Base-by-base conservation (phyloP, 1,140 invertebrate species). In the Nymphalis io region DNA sequence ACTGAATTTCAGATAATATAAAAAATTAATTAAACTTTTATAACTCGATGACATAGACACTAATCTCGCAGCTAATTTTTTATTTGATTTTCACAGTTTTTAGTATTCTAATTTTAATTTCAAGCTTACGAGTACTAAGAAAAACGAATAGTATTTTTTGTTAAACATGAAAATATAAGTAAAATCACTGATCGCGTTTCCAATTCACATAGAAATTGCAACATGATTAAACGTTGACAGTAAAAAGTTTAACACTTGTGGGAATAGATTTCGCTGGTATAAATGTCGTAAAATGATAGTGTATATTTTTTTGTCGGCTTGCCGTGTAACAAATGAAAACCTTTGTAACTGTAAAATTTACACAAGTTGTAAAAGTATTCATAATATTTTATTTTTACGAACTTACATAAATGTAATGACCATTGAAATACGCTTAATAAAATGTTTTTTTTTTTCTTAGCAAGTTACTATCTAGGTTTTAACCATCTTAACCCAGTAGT, bases 131-230 rank as follows among this genome's bases (percentile, higher is more conserved):
- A n/a, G n/a, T n/a, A 8, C 10, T 33, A 33, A 33, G 1, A 8
- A 33, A 33, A 33, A 33, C 27, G 27, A 33, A 33, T 8, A 33
- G 10, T 33, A 5, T 6, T 33, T 33, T 0, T 33, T 33, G 10
- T 33, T 0, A 8, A 3, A 33, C 27, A 33, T 33, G 5, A 16
- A 46, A 46, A 18, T 8, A 53, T 23, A 21, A 53, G 48, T 12
- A 53, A 53, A 53, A 23, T 46, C 15, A 16, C 18, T 11, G 48
- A 53, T 53, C 48, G 48, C 18, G 10, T 53, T 53, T 53, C 48
- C 18, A 53, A 53, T 63, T 70, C 68, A 59, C 68, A 70, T 58
- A 70, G 68, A 48, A 64, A 70, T 70, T 64, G 68, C 68, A 38
- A 60, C 66, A 70, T 33, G 27, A 64, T 63, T 59, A 64, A 63